A percentile compares a stretch with the other conserved stretches of the same genome.
phyloP scores from a whole-genome alignment of 2,888 invertebrate species.

The Drosophila formosana region DNA sequence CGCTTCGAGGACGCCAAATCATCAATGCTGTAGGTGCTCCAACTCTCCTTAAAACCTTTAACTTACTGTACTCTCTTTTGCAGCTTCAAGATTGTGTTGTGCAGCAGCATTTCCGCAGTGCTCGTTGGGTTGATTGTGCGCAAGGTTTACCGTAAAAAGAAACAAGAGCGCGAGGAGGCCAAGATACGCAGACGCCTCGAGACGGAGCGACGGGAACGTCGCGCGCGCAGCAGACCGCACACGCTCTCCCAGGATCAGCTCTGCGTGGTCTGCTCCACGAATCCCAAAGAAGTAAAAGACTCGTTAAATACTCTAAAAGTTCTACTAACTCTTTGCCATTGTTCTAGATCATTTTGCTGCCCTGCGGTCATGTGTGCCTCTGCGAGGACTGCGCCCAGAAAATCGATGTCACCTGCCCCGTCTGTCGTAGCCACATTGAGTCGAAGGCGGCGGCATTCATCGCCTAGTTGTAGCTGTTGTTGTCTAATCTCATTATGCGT shows the following conservation, averaged over 20 bases:
- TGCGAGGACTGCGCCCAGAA: constrained; percentile 94
- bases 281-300: constrained; percentile 91
- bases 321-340: neutral
- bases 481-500: constrained; percentile 25
- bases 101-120: constrained; percentile 86
- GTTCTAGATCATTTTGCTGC: constrained; percentile 91
- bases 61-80: neutral
- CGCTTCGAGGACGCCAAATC: constrained; percentile 90
- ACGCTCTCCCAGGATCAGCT: constrained; percentile 88
- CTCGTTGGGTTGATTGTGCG: constrained; percentile 86
- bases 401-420: constrained; percentile 90
- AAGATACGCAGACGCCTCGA: constrained; percentile 86
- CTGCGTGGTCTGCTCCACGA: constrained; percentile 94
- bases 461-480: constrained; percentile 85
- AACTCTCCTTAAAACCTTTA: neutral
- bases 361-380: constrained; percentile 95
- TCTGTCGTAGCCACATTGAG: constrained; percentile 90
- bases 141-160: constrained; percentile 86
- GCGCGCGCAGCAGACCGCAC: constrained; percentile 87
- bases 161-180: constrained; percentile 87
- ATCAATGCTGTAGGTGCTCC: constrained; percentile 87
- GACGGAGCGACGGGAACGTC: constrained; percentile 88
- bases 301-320: neutral
- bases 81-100: constrained; percentile 87
- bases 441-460: constrained; percentile 92